Conservation (phyloP, 2,797 vertebrate genomes). For the Percopsis omiscomaycus region DNA sequence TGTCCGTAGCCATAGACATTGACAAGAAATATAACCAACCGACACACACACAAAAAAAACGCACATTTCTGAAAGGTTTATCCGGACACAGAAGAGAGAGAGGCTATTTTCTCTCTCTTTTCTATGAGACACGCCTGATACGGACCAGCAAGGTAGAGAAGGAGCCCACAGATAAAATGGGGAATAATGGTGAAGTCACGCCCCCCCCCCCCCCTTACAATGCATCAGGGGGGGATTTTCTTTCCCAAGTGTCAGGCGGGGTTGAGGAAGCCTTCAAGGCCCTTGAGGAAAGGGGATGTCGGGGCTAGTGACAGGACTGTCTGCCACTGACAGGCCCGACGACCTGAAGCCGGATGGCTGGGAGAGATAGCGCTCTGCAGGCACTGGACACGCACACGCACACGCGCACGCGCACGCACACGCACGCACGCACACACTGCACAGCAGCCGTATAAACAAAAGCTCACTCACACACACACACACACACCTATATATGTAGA, state of each 20-base stretch:
- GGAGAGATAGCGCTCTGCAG: constrained; percentile 65
- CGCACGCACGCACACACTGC: neutral
- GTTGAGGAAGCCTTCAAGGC: constrained; percentile 70
- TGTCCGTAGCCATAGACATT: too few relatives aligned
- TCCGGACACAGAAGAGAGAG: too few relatives aligned
- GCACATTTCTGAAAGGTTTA: too few relatives aligned
- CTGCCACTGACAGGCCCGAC: constrained; percentile 73
- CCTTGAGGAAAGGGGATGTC: constrained; percentile 60
- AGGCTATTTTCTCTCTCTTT: too few relatives aligned
- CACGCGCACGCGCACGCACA: neutral
- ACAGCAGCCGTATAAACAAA: constrained; percentile 39
- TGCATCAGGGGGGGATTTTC: constrained; percentile 72
- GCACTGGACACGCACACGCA: constrained; percentile 34
- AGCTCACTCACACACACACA: constrained; percentile 22
- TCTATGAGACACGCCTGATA: too few relatives aligned
- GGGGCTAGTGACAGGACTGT: constrained; percentile 72
- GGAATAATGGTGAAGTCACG: too few relatives aligned
- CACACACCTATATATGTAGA: constrained; percentile 43
- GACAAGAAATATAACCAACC: too few relatives aligned
- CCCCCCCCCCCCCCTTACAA: constrained; percentile 57
- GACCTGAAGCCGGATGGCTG: constrained; percentile 74
- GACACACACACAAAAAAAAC: too few relatives aligned
- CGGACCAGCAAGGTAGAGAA: too few relatives aligned
- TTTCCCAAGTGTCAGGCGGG: constrained; percentile 63
- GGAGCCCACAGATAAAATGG: too few relatives aligned